Evolutionary conservation across 1,140 invertebrate species (phyloP).

Genomic region (Aphaenogaster floridana): DNA sequence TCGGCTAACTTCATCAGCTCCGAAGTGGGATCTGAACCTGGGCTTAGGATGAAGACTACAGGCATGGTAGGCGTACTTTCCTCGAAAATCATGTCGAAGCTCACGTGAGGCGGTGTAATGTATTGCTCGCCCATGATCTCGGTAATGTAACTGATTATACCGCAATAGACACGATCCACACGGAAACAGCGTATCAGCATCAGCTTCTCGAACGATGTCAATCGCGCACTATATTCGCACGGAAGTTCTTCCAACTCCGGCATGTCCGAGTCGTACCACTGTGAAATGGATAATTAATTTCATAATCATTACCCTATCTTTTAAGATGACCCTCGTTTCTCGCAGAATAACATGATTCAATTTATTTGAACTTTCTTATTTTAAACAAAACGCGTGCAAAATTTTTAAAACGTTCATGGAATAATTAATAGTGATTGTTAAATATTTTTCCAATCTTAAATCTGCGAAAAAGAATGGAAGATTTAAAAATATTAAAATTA

Average conservation of each 20-base stretch:
- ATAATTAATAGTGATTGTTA: neutral
- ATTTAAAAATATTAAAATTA: neutral
- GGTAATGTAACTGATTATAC: constrained; percentile 93
- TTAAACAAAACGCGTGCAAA: neutral
- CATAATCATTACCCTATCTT: neutral
- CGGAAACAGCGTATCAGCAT: constrained; percentile 95
- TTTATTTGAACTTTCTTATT: neutral
- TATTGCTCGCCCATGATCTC: constrained; percentile 94
- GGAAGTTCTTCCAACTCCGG: constrained; percentile 92
- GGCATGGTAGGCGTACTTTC: constrained; percentile 93
- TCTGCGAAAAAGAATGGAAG: neutral
- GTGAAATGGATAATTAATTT: constrained; percentile 52
- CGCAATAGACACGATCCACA: constrained; percentile 94
- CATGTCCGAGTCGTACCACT: constrained; percentile 94
- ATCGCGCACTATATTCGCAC: constrained; percentile 89
- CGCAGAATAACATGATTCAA: neutral
- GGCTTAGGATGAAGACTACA: constrained; percentile 95
- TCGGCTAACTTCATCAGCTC: constrained; percentile 96
- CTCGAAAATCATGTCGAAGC: constrained; percentile 93
- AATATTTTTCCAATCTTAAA: neutral
- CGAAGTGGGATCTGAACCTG: constrained; percentile 95
- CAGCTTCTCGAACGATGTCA: constrained; percentile 91
- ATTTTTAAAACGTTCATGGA: neutral
- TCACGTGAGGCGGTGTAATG: constrained; percentile 94
- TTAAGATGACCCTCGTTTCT: constrained; percentile 3